Percentiles rank a stretch among this genome's conserved stretches.
phyloP scores from a whole-genome alignment of 2,797 vertebrate genomes.

The Hemibagrus guttatus region DNA sequence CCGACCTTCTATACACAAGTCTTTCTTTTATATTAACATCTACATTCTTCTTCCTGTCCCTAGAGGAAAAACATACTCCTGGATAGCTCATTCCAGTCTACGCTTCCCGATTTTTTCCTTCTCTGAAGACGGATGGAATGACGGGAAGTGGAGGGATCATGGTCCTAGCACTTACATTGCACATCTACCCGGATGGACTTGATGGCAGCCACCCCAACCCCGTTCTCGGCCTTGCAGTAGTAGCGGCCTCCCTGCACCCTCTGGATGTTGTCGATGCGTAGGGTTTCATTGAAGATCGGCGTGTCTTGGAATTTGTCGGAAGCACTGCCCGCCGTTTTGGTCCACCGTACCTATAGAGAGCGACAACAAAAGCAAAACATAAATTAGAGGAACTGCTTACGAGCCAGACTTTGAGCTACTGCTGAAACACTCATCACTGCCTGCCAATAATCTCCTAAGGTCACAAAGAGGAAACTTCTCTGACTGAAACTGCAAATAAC shows the following conservation, averaged over 20 bases:
- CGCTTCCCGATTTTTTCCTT: conserved; percentile 42
- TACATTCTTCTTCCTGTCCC: neutral
- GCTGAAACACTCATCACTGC: neutral
- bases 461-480: neutral
- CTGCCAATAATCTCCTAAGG: neutral
- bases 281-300: conserved; percentile 94
- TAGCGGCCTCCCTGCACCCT: conserved; percentile 96
- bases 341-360: conserved; percentile 89
- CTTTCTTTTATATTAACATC: neutral
- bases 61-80: conserved; percentile 63
- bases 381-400: neutral
- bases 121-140: conserved; percentile 40
- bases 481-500: neutral
- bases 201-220: conserved; percentile 98
- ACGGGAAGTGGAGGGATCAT: conserved; percentile 69
- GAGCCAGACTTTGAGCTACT: neutral
- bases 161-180: conserved; percentile 91
- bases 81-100: conserved; percentile 68
- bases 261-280: conserved; percentile 90
- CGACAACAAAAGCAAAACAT: neutral
- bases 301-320: conserved; percentile 99
- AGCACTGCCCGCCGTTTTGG: conserved; percentile 94
- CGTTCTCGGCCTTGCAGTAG: conserved; percentile 99
- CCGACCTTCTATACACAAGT: neutral
- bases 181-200: conserved; percentile 99